Base-by-base conservation (phyloP, 1,140 invertebrate genomes). In the Lanistes nyassanus region DNA sequence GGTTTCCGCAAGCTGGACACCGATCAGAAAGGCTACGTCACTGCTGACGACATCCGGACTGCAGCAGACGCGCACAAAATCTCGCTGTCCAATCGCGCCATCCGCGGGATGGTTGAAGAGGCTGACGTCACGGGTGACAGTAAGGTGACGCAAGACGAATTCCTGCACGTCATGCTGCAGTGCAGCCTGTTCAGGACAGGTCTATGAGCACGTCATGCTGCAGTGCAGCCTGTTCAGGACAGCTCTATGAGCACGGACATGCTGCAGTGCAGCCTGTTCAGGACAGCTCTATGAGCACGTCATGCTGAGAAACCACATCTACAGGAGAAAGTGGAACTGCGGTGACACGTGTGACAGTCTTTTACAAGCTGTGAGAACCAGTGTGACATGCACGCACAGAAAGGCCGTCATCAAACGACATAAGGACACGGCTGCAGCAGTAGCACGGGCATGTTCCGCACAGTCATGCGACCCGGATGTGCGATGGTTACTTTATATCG, bases 101-200 rank as follows among this genome's bases (percentile, higher is more conserved):
- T 88, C 39, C 76, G 77, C 42, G 86, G 87, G 68, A 88, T 88
- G 87, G 72, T 88, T 13, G 75, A 82, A 21, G 87, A 87, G 68
- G 87, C 87, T 26, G 87, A 88, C 78, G 76, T 80, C 67, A 82
- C 80, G 26, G 85, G 85, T 3, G 83, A 87, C 74, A 82, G 83
- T 19, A 79, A 77, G 62, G 71, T 87, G 5, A 78, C 80, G 47
- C n/a, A 79, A 65, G 75, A 80, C 37, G 85, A 87, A 72, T 87
- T 86, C 70, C 81, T 84, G 2, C 80, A 79, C 55, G 80, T 87
- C 26, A 86, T 87, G 81, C 62, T 84, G 66, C 81, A 85, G 74
- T 85, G 82, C 39, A 84, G 74, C 37, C 75, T 72, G 62, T 82
- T 81, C 58, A 77, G 58, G n/a, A 26, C 70, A 11, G 21, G 13